Conservation (phyloP, 2,888 invertebrate genomes). For the Cistogaster globosa region DNA sequence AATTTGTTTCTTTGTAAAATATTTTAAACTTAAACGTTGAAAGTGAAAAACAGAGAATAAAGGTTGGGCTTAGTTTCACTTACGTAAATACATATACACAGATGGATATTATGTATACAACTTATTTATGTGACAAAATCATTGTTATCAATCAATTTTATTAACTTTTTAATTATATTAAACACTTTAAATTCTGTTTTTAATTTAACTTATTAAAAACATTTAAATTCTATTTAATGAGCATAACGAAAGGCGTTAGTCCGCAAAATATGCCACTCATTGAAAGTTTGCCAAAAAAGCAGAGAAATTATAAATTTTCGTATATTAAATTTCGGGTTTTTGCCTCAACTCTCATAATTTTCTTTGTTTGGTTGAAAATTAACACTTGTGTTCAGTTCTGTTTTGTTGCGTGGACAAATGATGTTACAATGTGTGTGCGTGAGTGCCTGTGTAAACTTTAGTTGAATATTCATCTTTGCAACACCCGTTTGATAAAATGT, state of each 20-base stretch:
- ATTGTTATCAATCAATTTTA: not conserved
- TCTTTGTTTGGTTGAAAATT: constrained; percentile 23
- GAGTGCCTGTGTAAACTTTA: no score
- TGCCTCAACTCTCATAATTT: constrained; percentile 8
- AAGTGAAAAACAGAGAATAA: no score
- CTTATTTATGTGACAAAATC: no score
- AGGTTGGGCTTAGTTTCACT: no score
- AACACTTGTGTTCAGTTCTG: constrained; percentile 44
- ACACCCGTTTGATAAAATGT: constrained; percentile 30
- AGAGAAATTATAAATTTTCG: constrained; percentile 43
- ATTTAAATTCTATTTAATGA: not conserved
- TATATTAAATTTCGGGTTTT: constrained; percentile 34
- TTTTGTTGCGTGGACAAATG: constrained; percentile 1
- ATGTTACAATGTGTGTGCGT: not conserved
- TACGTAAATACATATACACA: no score
- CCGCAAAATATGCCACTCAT: constrained; percentile 72
- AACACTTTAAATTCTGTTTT: no score
- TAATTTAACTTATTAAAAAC: no score
- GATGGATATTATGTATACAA: no score
- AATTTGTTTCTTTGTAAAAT: no score
- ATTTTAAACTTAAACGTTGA: no score
- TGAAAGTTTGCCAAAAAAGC: constrained; percentile 67
- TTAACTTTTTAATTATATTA: not conserved
- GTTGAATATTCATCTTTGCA: constrained; percentile 51
- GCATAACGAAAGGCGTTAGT: constrained; percentile 69